Base-by-base conservation (phyloP, 23 tunicate species). In the Trididemnum nubilum region DNA sequence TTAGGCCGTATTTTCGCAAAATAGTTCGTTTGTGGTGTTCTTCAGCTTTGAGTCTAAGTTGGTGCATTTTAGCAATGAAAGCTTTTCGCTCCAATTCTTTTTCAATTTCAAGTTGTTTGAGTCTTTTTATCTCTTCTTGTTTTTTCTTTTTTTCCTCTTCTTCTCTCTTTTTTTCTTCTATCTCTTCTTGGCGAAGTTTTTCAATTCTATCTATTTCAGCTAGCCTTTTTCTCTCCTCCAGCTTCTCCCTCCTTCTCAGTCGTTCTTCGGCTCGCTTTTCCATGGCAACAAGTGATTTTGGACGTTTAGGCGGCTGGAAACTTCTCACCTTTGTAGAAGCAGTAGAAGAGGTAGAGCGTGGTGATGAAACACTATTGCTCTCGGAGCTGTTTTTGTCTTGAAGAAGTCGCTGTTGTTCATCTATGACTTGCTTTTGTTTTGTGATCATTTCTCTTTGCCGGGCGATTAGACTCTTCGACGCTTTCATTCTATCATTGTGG, bases 231-330 rank as follows among this genome's bases (percentile, higher is more conserved):
- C 64, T 76, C 31, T 88, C 87, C 7, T 64, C 54, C 54, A 88
- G 33, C 72, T 88, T 87, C 73, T 82, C 77, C 33, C 77, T 76
- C 67, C 83, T 65, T 44, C 57, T 76, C 27, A 33, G 15, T 50
- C 93, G 39, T 34, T 88, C 93, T 36, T 36, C 83, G 23, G 93
- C 93, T 35, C 93, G 50, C 35, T 88, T 77, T 66, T 88, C 93
- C 93, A 88, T 88, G 4, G 69, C 83, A 5, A 72, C 22, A 30
- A 88, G 71, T 30, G 78, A 40, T 35, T 69, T 82, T 31, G 86
- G 86, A 32, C 67, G 44, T 18, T 51, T 77, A 2, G 81, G 81
- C 2, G 40, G 66, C 54, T 52, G 66, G 15, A 77, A 32, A 1
- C 28, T 27, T 21, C 67, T 35, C 2, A 12, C 32, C 39, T 73